Conservation (phyloP, 1,140 invertebrate species). For the Camponotus vicinus region DNA sequence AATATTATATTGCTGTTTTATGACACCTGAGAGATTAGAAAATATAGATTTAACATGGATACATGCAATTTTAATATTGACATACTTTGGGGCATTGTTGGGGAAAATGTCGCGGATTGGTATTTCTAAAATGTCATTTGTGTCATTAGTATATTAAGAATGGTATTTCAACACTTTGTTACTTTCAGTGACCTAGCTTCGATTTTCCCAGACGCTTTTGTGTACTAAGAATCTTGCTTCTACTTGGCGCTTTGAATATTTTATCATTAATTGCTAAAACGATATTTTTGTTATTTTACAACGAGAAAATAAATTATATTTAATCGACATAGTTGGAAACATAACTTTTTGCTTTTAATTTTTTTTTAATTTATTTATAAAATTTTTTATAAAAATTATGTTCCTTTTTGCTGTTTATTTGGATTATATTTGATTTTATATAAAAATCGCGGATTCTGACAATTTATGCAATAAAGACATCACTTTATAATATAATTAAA, state of each 20-base stretch:
- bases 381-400: background rate
- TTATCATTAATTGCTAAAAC: background rate
- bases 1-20: background rate
- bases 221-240: background rate
- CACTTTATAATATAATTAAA: background rate
- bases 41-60: slow-evolving; percentile 5
- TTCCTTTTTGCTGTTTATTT: background rate
- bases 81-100: slow-evolving; percentile 63
- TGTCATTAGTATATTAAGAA: slow-evolving; percentile 45
- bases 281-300: background rate
- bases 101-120: slow-evolving; percentile 70
- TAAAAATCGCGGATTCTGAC: background rate
- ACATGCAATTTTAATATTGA: slow-evolving; percentile 24
- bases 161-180: slow-evolving; percentile 40
- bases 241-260: background rate
- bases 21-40: background rate
- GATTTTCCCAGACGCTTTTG: slow-evolving; percentile 3
- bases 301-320: background rate
- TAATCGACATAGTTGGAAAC: background rate
- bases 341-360: background rate
- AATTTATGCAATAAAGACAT: background rate
- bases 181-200: slow-evolving; percentile 10
- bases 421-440: background rate
- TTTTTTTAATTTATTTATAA: background rate
- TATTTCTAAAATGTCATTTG: slow-evolving; percentile 73